Evolutionary conservation across 2,888 invertebrate genomes (phyloP), one percentile per base, ranked within the genome.

Genomic region (Caenorhabditis sp.): DNA sequence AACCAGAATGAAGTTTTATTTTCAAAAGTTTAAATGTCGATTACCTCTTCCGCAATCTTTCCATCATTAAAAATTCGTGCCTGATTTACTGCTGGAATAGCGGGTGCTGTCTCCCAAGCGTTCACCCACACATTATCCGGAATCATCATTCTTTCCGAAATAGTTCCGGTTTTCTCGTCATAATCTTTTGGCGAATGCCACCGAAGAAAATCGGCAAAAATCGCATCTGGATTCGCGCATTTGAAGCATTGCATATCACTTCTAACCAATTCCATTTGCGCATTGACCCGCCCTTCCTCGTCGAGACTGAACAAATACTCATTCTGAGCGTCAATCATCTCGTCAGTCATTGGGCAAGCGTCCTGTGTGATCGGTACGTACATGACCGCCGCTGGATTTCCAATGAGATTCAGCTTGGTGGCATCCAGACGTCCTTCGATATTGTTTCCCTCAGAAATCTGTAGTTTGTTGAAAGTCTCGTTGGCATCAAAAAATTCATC

Each of bases 171-270:
- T 22, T 80, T 91, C 86, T 93, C 93, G 48, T 94, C 93, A 94
- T 95, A 97, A 89, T 99, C 98, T 15, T 96, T 92, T 0, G 98
- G 98, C 1, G 97, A 98, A 89, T 97, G 97, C 98, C 98, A 99
- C 52, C 95, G 92, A 71, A 99, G 95, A 89, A 99, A 99, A 89
- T 99, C 99, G 88, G 95, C 96, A 53, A 99, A 91, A 63, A 93
- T 92, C 8, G 94, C 93, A 4, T 94, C 94, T 0, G 97, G 97
- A 91, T 99, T 99, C 3, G 98, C 98, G 1, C 98, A 93, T 91
- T 98, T 99, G 90, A 99, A 99, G 0, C 97, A 94, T 90, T 97
- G 95, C 96, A 98, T 97, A 88, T 99, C 99, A 0, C 97, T 96
- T 1, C 95, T 92, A 13, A 99, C 91, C 0, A 95, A 95, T 0